A percentile compares a stretch with the other conserved stretches of the same genome.
Evolutionary conservation across 2,797 vertebrate species (phyloP).

Genomic region (Sphenopsis melanotis): DNA sequence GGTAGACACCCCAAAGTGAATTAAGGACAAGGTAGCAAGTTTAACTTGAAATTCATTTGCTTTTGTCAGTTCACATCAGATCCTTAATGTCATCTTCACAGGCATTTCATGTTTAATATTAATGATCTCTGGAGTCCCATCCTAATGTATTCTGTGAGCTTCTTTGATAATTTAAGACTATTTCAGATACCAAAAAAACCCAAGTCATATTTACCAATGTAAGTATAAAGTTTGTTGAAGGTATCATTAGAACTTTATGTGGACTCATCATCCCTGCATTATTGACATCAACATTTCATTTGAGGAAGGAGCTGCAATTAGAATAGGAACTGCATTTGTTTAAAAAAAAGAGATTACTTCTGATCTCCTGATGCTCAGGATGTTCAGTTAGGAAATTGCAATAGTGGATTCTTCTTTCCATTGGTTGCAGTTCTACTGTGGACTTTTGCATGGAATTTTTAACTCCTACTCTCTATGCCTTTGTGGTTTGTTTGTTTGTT

Average conservation of each 20-base stretch:
- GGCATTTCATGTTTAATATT: constrained; percentile 44
- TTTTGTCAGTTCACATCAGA: constrained; percentile 48
- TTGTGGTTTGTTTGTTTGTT: not conserved
- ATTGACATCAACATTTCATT: not conserved
- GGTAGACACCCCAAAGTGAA: not conserved
- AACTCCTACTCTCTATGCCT: not conserved
- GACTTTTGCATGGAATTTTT: not conserved
- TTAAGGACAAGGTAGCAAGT: constrained; percentile 29
- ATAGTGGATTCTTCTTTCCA: not conserved
- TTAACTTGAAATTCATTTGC: not conserved
- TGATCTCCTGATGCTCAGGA: not conserved
- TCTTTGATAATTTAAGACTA: not conserved
- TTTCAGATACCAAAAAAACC: not conserved
- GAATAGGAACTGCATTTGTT: not conserved
- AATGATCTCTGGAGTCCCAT: not conserved
- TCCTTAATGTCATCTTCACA: not conserved
- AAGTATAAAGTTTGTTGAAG: not conserved
- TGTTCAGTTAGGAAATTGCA: not conserved
- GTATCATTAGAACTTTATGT: not conserved
- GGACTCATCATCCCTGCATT: not conserved
- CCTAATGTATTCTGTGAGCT: not conserved
- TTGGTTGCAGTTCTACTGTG: not conserved
- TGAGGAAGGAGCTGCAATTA: not conserved
- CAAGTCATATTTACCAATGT: not conserved
- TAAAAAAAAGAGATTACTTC: not conserved